Percentiles rank a stretch among this genome's conserved stretches.
phyloP scores from a whole-genome alignment of 2,113 vertebrate species.

The Grantiella picta region DNA sequence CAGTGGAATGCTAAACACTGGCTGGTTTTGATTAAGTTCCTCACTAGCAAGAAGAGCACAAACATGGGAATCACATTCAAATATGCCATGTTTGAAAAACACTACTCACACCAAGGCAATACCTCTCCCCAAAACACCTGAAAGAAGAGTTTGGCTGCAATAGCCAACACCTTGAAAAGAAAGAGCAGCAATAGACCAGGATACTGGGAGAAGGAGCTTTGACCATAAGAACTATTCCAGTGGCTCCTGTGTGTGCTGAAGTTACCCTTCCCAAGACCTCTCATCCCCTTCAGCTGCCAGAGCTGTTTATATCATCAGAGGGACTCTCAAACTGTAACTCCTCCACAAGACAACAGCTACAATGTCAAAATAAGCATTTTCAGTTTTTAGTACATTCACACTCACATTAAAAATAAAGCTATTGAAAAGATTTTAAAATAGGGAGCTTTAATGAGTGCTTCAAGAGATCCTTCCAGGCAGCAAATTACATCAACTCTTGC shows the following conservation, averaged over 20 bases:
- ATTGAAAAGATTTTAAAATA: background rate
- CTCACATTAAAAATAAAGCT: background rate
- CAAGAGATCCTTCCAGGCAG: background rate
- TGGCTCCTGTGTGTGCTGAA: background rate
- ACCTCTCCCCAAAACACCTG: background rate
- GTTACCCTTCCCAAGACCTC: background rate
- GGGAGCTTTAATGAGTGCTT: background rate
- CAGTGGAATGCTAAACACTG: background rate
- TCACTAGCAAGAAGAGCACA: background rate
- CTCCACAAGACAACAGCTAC: background rate
- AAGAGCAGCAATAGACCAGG: background rate
- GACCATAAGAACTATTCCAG: background rate
- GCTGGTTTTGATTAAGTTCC: background rate
- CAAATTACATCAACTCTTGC: background rate
- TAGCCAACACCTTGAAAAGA: background rate
- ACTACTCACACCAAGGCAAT: background rate
- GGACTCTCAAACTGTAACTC: background rate
- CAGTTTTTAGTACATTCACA: fast-evolving
- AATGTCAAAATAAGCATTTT: background rate
- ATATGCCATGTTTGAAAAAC: background rate
- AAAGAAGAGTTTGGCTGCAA: background rate
- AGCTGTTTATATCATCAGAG: background rate
- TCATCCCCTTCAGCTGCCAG: background rate
- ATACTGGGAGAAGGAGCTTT: background rate
- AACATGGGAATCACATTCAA: background rate